Conservation (phyloP, 1,140 invertebrate species). For the Conopomorpha cramerella region DNA sequence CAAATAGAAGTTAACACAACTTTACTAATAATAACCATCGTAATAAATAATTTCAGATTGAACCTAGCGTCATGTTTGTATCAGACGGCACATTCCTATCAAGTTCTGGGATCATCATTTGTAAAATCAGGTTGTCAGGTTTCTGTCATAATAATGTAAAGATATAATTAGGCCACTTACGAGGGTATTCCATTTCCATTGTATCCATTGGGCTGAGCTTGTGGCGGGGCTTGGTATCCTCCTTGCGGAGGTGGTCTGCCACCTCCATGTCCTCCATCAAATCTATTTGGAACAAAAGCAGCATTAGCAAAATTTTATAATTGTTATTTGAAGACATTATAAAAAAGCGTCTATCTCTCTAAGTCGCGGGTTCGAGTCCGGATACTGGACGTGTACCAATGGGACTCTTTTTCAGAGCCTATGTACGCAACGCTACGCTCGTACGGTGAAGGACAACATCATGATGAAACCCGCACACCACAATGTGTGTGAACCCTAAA, state of each 20-base stretch:
- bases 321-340: background rate
- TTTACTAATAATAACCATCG: background rate
- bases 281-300: conserved; percentile 14
- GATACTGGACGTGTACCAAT: too few species aligned
- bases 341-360: background rate
- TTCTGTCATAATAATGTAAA: background rate
- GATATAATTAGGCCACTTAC: conserved; percentile 18
- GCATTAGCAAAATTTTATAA: background rate
- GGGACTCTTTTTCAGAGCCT: too few species aligned
- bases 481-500: too few species aligned
- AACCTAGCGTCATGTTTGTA: conserved; percentile 44
- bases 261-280: conserved; percentile 28
- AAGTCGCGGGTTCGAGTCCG: too few species aligned
- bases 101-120: conserved; percentile 43
- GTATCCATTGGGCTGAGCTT: conserved; percentile 21
- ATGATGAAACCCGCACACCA: too few species aligned
- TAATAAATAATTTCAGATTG: conserved; percentile 4
- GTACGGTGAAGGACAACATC: too few species aligned
- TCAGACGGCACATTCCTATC: conserved; percentile 60
- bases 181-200: conserved; percentile 43
- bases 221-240: conserved; percentile 21
- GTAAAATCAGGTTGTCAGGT: background rate
- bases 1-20: conserved; percentile 6
- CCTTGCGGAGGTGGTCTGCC: conserved; percentile 12
- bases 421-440: too few species aligned